Base-by-base conservation (phyloP, 1,140 invertebrate genomes). In the Maniola jurtina region DNA sequence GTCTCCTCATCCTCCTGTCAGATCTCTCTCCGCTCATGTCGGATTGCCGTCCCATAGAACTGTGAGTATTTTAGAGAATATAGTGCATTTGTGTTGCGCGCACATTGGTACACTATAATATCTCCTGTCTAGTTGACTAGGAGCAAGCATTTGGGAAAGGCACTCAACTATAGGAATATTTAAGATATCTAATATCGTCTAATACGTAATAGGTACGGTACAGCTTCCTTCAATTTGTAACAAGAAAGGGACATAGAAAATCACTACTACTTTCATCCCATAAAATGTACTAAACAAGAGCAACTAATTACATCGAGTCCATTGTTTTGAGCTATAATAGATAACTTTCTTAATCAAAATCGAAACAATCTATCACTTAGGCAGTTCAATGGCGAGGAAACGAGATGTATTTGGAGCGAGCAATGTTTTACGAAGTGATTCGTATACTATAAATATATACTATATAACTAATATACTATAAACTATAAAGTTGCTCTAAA, bases 381-480 rank as follows among this genome's bases (percentile, higher is more conserved):
- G 15, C 61, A 40, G 2, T 48, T 48, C 63, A 58, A 64, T 64
- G 54, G 42, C 42, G 3, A 15, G 55, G 42, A 64, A 64, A 64
- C 47, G 38, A 42, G 11, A 45, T 45, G 13, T 35, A 57, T n/a
- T 57, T 35, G 38, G 36, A 13, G 48, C 40, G 40, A 40, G 34
- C 50, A 45, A 8, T 11, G 10, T 13, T 40, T 11, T 45, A 1
- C 13, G 2, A 45, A n/a, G 42, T 2, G 9, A 13, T 45, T 45
- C 5, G 13, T 13, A 45, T 5, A 45, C 42, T 11, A 11, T 5
- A 9, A n/a, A n/a, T n/a, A n/a, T n/a, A n/a, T n/a, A n/a, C n/a
- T n/a, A n/a, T n/a, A n/a, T n/a, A n/a, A n/a, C n/a, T n/a, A n/a
- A n/a, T n/a, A n/a, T n/a, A n/a, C n/a, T n/a, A n/a, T n/a, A n/a